Evolutionary conservation across 2,888 invertebrate genomes (phyloP).

Genomic region (Acholoe squamosa): DNA sequence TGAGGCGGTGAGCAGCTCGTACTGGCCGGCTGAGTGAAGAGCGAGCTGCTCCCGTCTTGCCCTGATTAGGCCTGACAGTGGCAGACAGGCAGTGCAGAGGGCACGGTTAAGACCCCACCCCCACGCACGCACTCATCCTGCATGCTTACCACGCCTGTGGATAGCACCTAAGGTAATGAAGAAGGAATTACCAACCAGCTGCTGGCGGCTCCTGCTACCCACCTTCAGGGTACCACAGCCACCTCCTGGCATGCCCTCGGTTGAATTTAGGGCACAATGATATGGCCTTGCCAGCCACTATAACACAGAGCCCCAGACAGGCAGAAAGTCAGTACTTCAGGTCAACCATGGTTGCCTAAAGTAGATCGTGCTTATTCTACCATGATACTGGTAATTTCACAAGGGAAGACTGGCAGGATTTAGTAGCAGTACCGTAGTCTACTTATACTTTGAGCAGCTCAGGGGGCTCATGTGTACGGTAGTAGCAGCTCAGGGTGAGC

Average conservation of each 20-base stretch:
- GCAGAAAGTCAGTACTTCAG: too few relatives aligned
- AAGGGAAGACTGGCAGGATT: too few relatives aligned
- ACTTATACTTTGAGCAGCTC: too few relatives aligned
- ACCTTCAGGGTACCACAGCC: neutral
- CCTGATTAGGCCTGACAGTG: slow-evolving; percentile 35
- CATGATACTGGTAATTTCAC: too few relatives aligned
- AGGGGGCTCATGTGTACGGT: neutral
- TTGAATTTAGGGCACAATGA: too few relatives aligned
- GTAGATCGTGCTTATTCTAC: too few relatives aligned
- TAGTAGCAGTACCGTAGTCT: too few relatives aligned
- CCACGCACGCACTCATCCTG: neutral
- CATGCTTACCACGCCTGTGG: neutral
- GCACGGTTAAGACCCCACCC: neutral
- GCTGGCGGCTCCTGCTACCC: neutral
- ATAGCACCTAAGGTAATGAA: neutral
- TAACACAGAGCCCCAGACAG: too few relatives aligned
- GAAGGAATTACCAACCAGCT: neutral
- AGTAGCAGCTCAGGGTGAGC: neutral
- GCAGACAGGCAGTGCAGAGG: slow-evolving; percentile 12
- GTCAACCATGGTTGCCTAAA: too few relatives aligned
- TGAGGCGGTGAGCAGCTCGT: neutral
- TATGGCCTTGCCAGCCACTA: too few relatives aligned
- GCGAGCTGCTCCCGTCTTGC: slow-evolving; percentile 48
- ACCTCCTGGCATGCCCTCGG: neutral
- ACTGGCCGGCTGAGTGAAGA: neutral